Percentiles rank a stretch among this genome's conserved stretches.
phyloP scores from a whole-genome alignment of 2,797 vertebrate genomes.

The Macroramphosus scolopax region DNA sequence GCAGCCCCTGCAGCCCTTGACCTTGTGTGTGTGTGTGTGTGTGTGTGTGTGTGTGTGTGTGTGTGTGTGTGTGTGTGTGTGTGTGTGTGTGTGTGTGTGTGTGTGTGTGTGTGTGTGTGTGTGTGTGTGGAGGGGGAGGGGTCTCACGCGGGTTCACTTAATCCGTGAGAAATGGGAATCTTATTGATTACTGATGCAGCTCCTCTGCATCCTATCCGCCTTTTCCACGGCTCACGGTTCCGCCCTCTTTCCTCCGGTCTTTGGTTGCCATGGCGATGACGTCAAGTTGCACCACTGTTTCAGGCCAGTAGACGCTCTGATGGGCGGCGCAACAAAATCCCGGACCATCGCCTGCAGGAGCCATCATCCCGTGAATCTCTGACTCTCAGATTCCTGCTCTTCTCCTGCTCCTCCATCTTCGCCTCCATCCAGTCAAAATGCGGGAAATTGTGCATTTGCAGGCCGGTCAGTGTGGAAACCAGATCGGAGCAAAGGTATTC shows the following conservation, averaged over 20 bases:
- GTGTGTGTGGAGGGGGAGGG: too few relatives aligned
- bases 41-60: neutral
- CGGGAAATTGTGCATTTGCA: constrained; percentile 92
- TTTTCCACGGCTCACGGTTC: constrained; percentile 50
- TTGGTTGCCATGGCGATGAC: constrained; percentile 79
- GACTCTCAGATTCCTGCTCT: constrained; percentile 10
- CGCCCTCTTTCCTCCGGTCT: constrained; percentile 70
- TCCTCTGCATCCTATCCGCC: constrained; percentile 57
- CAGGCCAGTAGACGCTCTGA: constrained; percentile 51
- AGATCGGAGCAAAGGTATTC: constrained; percentile 79
- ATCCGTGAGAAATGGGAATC: constrained; percentile 9
- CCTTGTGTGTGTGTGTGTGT: too few relatives aligned
- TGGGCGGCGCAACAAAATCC: constrained; percentile 51
- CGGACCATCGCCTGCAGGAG: constrained; percentile 14
- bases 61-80: neutral
- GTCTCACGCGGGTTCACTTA: neutral
- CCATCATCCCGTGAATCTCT: constrained; percentile 14
- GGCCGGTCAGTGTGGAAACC: constrained; percentile 89
- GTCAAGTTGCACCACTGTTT: constrained; percentile 73
- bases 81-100: neutral
- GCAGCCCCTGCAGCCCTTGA: too few relatives aligned
- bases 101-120: neutral
- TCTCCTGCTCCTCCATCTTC: constrained; percentile 1
- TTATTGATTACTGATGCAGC: constrained; percentile 11
- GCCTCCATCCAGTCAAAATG: constrained; percentile 68